phyloP scores from a whole-genome alignment of 23 tunicate species.

The Ciona savignyi region DNA sequence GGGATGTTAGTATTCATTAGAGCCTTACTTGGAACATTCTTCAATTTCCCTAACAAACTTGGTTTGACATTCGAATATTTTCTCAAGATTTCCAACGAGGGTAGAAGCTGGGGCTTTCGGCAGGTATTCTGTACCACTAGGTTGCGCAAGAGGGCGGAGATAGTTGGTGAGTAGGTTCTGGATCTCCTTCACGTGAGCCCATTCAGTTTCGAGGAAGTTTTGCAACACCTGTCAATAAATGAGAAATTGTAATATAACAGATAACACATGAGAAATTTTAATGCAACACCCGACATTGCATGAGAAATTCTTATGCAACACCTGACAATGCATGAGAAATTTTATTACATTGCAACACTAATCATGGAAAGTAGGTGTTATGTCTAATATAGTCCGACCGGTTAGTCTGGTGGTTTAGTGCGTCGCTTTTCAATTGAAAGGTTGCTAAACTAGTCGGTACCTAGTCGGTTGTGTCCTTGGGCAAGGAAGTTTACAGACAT shows the following conservation, averaged over 20 bases:
- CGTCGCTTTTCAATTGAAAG: too few relatives aligned
- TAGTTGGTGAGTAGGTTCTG: conserved; percentile 43
- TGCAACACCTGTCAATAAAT: conserved; percentile 51
- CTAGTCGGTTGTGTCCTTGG: too few relatives aligned
- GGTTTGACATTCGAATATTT: conserved; percentile 59
- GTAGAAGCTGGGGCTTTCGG: conserved; percentile 19
- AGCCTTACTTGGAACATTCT: conserved; percentile 71
- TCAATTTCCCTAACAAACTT: conserved; percentile 66
- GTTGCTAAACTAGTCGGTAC: too few relatives aligned
- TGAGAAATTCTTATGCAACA: conserved; percentile 62
- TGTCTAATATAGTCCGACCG: too few relatives aligned
- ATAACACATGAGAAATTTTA: conserved; percentile 25
- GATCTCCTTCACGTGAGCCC: conserved; percentile 52
- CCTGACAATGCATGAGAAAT: conserved; percentile 26
- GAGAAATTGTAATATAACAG: not conserved
- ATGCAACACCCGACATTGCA: conserved; percentile 17
- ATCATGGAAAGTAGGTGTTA: too few relatives aligned
- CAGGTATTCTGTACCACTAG: conserved; percentile 24
- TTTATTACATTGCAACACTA: too few relatives aligned
- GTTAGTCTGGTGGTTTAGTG: too few relatives aligned
- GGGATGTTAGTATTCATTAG: too few relatives aligned
- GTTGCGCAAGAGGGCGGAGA: conserved; percentile 38
- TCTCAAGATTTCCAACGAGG: conserved; percentile 61
- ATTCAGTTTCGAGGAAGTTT: conserved; percentile 71
- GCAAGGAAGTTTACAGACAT: too few relatives aligned